Evolutionary conservation across 2,797 vertebrate genomes (phyloP), one percentile per base, ranked within the genome.

Genomic region (Kryptopterus vitreolus): DNA sequence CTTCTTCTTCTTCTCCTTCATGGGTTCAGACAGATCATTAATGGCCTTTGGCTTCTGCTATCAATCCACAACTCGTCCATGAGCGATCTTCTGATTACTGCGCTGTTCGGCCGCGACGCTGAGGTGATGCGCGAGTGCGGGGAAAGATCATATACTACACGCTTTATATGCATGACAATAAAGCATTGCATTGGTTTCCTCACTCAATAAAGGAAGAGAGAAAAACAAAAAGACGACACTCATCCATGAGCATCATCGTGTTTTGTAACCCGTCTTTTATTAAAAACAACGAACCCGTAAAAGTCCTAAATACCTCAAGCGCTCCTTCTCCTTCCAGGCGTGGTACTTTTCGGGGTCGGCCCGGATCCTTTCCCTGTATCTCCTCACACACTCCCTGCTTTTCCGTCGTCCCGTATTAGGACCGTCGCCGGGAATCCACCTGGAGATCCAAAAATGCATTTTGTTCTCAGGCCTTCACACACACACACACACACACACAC

Each of bases 21-120:
- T 89, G 83, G 93, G 91, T 66, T 94, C 93, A 0, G 91, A 82
- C 78, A 92, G 87, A 26, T 92, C 87, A 0, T 88, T 87, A 85
- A 88, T 91, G 1, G 86, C 87, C 24, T 90, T 87, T 1, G 71
- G 85, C 81, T 78, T 90, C 84, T 89, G 92, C 81, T 80, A 52
- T 77, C 58, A 77, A 66, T 22, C 26, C 29, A 33, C 26, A 29
- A 33, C 70, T 73, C n/a, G 31, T 57, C 22, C 20, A 57, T 26
- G 26, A 52, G 52, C 31, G 57, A 57, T 24, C 52, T 24, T 52
- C 46, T 70, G 46, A 46, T 26, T 68, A 33, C 29, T 53, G 48
- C 69, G 29, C 62, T 50, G 24, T 62, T 74, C 24, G 71, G 31
- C 24, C 20, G 26, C 8, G n/a, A 68, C 24, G 48, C 24, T 24